A percentile compares a stretch with the other conserved stretches of the same genome.
These are phyloP conservation scores for Poeciliopsis infans DNA, from an alignment of 2,797 vertebrate genomes.

Conservation along the genomic window DNA sequence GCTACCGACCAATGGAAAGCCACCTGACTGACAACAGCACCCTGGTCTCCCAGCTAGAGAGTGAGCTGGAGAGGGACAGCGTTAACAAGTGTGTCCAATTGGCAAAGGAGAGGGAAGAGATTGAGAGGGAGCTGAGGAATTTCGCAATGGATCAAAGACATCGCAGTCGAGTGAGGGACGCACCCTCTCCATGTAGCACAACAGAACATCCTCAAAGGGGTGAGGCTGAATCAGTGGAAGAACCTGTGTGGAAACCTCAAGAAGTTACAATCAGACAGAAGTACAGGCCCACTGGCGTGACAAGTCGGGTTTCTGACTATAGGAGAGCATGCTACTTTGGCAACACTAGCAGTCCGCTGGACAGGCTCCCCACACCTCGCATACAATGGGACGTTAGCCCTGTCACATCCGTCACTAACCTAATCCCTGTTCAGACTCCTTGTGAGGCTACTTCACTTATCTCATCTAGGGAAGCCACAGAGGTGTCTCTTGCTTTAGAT, in stretches of 20 bases:
- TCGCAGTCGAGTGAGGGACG: constrained; percentile 32
- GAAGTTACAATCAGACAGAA: constrained; percentile 78
- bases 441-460: constrained; percentile 41
- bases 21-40: constrained; percentile 72
- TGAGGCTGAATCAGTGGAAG: constrained; percentile 50
- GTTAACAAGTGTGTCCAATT: constrained; percentile 76
- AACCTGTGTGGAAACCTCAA: constrained; percentile 82
- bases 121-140: constrained; percentile 75
- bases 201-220: constrained; percentile 55
- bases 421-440: constrained; percentile 67
- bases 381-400: constrained; percentile 86
- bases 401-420: constrained; percentile 74
- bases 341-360: constrained; percentile 83
- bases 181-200: constrained; percentile 40
- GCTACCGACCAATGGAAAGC: constrained; percentile 70
- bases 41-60: constrained; percentile 71
- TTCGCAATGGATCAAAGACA: constrained; percentile 61
- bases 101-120: constrained; percentile 78
- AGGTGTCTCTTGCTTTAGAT: constrained; percentile 58
- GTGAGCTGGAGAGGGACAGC: constrained; percentile 67
- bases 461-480: constrained; percentile 37
- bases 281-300: constrained; percentile 66
- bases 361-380: constrained; percentile 59
- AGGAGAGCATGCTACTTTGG: constrained; percentile 83
- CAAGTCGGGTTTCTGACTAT: constrained; percentile 75